Conservation (phyloP, 1,140 invertebrate species). For the Sycophaga agraensis region DNA sequence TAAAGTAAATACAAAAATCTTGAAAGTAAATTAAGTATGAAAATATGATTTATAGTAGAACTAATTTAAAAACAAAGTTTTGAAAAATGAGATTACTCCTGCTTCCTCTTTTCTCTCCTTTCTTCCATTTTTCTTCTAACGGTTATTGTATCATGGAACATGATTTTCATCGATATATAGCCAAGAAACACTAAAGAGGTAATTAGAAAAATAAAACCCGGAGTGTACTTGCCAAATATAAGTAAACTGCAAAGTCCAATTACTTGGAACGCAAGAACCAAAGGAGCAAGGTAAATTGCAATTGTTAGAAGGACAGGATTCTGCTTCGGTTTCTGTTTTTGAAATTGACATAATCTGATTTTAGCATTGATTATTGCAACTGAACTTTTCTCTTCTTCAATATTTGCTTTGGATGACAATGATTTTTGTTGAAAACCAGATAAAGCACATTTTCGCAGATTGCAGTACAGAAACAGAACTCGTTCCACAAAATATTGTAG, state of each 20-base stretch:
- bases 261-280: conserved; percentile 43
- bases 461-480: conserved; percentile 42
- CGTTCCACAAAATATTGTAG: conserved; percentile 38
- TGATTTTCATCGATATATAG: conserved; percentile 44
- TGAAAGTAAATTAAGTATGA: neutral
- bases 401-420: neutral
- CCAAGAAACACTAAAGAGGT: conserved; percentile 44
- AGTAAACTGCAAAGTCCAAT: conserved; percentile 40
- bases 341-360: conserved; percentile 14
- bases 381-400: neutral
- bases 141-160: conserved; percentile 38
- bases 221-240: conserved; percentile 45
- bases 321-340: conserved; percentile 33
- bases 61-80: too few relatives aligned
- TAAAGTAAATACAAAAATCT: neutral
- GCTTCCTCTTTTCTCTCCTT: conserved; percentile 34
- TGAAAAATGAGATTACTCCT: conserved; percentile 10
- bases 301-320: conserved; percentile 33
- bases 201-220: conserved; percentile 52
- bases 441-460: conserved; percentile 30
- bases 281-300: conserved; percentile 47
- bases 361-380: neutral
- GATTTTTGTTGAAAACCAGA: conserved; percentile 24
- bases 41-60: neutral
- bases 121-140: conserved; percentile 28